phyloP scores from a whole-genome alignment of 2,888 invertebrate genomes.

The Dichetophora obliterata region DNA sequence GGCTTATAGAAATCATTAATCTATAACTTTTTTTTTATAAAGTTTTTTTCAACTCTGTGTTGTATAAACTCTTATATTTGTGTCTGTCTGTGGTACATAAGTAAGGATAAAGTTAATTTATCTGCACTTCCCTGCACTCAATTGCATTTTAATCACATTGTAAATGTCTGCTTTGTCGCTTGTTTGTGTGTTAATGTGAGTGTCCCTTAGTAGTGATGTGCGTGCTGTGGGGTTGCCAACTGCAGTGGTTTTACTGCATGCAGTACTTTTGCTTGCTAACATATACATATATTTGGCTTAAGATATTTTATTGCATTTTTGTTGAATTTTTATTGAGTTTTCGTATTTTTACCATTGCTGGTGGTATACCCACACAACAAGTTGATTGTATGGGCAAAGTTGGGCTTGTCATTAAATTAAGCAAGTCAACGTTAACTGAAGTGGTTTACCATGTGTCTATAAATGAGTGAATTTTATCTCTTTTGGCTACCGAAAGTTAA shows the following conservation, averaged over 20 bases:
- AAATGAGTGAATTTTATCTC: too few relatives aligned
- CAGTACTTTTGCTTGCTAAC: background rate
- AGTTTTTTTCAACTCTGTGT: too few relatives aligned
- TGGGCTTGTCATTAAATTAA: too few relatives aligned
- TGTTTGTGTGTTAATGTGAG: background rate
- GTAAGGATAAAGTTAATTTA: background rate
- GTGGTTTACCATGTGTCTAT: too few relatives aligned
- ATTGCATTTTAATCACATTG: constrained; percentile 11
- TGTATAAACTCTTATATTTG: too few relatives aligned
- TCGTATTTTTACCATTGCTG: background rate
- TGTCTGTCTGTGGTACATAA: background rate
- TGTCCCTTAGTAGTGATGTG: background rate
- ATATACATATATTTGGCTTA: background rate
- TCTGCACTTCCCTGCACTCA: constrained; percentile 1
- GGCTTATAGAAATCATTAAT: too few relatives aligned
- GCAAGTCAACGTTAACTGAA: too few relatives aligned
- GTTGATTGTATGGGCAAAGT: background rate
- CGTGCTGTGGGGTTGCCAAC: background rate
- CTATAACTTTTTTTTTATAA: too few relatives aligned
- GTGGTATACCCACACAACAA: too few relatives aligned
- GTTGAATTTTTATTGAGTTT: background rate
- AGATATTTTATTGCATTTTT: constrained; percentile 3
- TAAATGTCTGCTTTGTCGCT: background rate
- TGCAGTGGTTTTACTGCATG: constrained; percentile 1
- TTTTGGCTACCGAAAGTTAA: too few relatives aligned